These are phyloP conservation scores for Leptinotarsa undecemlineata DNA, from an alignment of 1,140 invertebrate genomes.

Conservation along the genomic window DNA sequence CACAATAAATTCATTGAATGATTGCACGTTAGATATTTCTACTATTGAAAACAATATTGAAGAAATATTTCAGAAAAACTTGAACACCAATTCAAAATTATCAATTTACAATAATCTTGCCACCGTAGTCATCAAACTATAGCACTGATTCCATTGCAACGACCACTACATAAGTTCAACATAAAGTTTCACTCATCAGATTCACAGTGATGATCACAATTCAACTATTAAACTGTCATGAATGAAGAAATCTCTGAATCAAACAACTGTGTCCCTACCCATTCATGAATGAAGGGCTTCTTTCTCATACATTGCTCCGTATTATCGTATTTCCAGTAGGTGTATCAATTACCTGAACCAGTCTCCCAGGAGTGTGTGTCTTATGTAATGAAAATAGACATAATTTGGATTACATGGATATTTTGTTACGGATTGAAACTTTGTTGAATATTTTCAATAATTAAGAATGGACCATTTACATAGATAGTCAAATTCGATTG, in stretches of 20 bases:
- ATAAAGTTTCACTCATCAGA: not conserved
- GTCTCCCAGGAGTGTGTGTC: not conserved
- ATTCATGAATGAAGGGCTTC: conserved; percentile 48
- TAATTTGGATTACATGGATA: not conserved
- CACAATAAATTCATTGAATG: no score
- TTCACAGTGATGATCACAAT: conserved; percentile 20
- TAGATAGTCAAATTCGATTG: no score
- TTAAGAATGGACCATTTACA: no score
- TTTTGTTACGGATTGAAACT: not conserved
- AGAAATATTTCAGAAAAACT: no score
- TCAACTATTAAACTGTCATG: conserved; percentile 35
- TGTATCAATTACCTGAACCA: conserved; percentile 24
- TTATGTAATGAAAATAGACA: not conserved
- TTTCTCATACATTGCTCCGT: conserved; percentile 35
- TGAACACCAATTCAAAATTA: no score
- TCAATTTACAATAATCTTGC: no score
- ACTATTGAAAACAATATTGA: no score
- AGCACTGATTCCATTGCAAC: not conserved
- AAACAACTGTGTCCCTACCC: conserved; percentile 29
- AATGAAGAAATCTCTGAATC: conserved; percentile 35
- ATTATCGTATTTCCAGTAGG: conserved; percentile 22
- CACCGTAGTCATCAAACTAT: no score
- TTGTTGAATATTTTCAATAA: no score
- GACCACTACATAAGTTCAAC: not conserved
- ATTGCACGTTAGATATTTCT: no score